Evolutionary conservation across 2,888 invertebrate species (phyloP).

Genomic region (Apodemia hepburni): DNA sequence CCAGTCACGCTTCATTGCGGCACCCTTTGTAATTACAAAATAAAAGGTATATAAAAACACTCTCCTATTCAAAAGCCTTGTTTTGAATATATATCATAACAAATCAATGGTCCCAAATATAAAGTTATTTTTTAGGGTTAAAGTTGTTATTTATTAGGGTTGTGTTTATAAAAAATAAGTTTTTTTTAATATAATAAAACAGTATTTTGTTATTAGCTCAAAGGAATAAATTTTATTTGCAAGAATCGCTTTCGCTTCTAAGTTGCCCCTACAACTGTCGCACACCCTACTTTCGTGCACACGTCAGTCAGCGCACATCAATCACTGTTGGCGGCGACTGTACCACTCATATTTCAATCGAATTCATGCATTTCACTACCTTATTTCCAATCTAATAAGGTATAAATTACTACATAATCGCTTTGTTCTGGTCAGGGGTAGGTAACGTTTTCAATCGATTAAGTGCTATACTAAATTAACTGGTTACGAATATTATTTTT

Average conservation of each 20-base stretch:
- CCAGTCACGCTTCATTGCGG: no score
- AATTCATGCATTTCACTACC: slow-evolving; percentile 33
- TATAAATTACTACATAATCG: slow-evolving; percentile 34
- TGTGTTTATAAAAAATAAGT: no score
- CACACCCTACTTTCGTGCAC: slow-evolving; percentile 63
- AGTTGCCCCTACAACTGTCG: slow-evolving; percentile 26
- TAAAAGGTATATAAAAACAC: no score
- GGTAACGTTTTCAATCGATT: slow-evolving; percentile 62
- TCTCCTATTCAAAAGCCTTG: no score
- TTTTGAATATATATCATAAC: no score
- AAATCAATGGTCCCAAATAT: no score
- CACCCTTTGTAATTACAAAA: no score
- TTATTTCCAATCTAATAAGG: slow-evolving; percentile 41
- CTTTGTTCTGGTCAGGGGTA: slow-evolving; percentile 37
- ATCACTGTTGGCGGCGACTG: slow-evolving; percentile 70
- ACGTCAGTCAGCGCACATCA: slow-evolving; percentile 73
- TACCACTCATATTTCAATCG: slow-evolving; percentile 70
- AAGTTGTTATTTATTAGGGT: no score
- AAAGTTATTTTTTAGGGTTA: no score
- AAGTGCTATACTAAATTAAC: slow-evolving; percentile 50
- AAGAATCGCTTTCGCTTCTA: slow-evolving; percentile 24
- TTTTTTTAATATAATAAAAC: no score
- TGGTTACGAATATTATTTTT: slow-evolving; percentile 41
- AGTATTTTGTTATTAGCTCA: no score
- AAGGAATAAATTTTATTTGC: no score